phyloP scores from a whole-genome alignment of 2,113 vertebrate species.

The Pongo pygmaeus region DNA sequence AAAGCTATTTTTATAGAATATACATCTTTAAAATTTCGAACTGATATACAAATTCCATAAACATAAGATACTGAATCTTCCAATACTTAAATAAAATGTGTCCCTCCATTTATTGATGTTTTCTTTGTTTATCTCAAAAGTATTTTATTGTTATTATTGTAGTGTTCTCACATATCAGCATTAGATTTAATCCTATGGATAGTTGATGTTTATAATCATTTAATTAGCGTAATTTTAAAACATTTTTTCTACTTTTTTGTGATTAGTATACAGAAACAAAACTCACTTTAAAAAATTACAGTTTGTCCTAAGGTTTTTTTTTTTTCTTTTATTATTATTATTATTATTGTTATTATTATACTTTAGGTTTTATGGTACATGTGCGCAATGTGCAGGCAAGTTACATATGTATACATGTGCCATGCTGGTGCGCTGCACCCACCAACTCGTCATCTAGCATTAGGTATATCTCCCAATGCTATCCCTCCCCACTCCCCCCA shows the following conservation, averaged over 20 bases:
- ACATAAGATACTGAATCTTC: neutral
- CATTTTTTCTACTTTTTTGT: neutral
- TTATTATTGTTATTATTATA: too few relatives aligned
- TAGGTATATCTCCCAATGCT: too few relatives aligned
- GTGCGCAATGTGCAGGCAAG: too few relatives aligned
- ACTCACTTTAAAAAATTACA: neutral
- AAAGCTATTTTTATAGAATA: neutral
- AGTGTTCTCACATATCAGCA: neutral
- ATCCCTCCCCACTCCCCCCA: too few relatives aligned
- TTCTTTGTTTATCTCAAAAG: neutral
- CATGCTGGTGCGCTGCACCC: too few relatives aligned
- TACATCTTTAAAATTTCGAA: neutral
- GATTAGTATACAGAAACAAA: neutral
- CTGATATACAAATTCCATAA: too few relatives aligned
- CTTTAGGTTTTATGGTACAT: too few relatives aligned
- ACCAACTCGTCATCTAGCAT: too few relatives aligned
- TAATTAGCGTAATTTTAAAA: neutral
- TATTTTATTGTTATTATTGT: neutral
- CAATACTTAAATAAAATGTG: neutral
- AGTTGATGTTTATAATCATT: neutral
- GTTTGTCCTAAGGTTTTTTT: too few relatives aligned
- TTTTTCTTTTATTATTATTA: too few relatives aligned
- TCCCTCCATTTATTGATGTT: neutral
- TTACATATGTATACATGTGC: too few relatives aligned
- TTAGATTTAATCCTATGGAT: neutral